A percentile compares a stretch with the other conserved stretches of the same genome.
phyloP scores from a whole-genome alignment of 1,140 invertebrate species.

The Pachyrhynchus sulphureomaculatus region DNA sequence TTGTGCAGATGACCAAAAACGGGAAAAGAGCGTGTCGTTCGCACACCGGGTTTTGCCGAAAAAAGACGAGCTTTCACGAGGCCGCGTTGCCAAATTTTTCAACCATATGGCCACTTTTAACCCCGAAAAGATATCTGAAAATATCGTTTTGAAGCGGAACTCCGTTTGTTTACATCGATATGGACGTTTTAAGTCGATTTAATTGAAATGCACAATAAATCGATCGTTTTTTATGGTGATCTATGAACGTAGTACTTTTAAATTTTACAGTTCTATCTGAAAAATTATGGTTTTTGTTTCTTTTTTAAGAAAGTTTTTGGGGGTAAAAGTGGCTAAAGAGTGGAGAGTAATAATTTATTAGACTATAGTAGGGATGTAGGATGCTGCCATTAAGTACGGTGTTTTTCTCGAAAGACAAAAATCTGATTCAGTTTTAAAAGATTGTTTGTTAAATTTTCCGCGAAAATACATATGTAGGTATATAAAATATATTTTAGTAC shows the following conservation, averaged over 20 bases:
- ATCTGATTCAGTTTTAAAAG: background rate
- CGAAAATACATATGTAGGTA: no score
- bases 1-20: conserved; percentile 32
- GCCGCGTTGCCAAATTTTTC: no score
- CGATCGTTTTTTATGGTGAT: no score
- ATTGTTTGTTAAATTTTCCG: no score
- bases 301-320: background rate
- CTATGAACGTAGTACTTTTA: no score
- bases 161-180: no score
- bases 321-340: background rate
- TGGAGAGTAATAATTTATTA: background rate
- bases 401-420: background rate
- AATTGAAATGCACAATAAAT: no score
- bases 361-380: background rate
- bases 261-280: no score
- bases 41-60: conserved; percentile 28
- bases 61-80: conserved; percentile 26
- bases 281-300: no score
- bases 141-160: background rate
- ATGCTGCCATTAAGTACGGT: background rate
- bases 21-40: conserved; percentile 34
- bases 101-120: background rate
- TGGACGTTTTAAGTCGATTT: no score
- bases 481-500: no score
- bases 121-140: background rate